Conservation (phyloP, 2,113 vertebrate genomes). For the Lipophrys pholis region DNA sequence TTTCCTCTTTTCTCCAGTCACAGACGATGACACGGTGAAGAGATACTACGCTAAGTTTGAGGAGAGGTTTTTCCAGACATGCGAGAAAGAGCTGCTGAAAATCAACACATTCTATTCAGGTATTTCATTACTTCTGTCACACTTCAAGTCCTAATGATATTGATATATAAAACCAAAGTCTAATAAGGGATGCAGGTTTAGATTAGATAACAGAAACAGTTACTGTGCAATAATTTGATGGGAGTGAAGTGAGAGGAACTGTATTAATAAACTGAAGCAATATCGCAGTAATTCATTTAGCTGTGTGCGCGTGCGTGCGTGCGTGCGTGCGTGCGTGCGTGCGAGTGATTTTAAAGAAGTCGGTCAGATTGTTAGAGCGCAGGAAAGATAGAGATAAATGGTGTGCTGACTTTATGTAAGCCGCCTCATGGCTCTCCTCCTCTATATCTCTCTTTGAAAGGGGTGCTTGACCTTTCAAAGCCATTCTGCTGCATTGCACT, state of each 20-base stretch:
- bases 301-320: too few relatives aligned
- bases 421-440: conserved; percentile 36
- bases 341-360: conserved; percentile 10
- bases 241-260: too few relatives aligned
- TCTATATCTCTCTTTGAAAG: conserved; percentile 58
- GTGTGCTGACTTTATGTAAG: conserved; percentile 58
- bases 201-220: background rate
- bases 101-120: conserved; percentile 99
- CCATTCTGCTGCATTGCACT: conserved; percentile 35
- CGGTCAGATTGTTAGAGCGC: conserved; percentile 1
- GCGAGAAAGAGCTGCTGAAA: conserved; percentile 99
- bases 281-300: too few relatives aligned
- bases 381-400: conserved; percentile 44
- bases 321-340: conserved; percentile 1
- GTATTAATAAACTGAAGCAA: too few relatives aligned
- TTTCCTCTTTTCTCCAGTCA: conserved; percentile 81
- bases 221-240: background rate
- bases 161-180: background rate
- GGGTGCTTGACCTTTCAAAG: conserved; percentile 65
- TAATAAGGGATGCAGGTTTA: background rate
- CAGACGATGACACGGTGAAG: conserved; percentile 97
- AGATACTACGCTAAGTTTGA: conserved; percentile 99
- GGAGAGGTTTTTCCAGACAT: conserved; percentile 98
- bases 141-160: background rate
- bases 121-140: conserved; percentile 58